Percentiles rank a stretch among this genome's conserved stretches.
These are phyloP conservation scores for Muscicapa adusta DNA, from an alignment of 2,113 vertebrate genomes.

Conservation along the genomic window DNA sequence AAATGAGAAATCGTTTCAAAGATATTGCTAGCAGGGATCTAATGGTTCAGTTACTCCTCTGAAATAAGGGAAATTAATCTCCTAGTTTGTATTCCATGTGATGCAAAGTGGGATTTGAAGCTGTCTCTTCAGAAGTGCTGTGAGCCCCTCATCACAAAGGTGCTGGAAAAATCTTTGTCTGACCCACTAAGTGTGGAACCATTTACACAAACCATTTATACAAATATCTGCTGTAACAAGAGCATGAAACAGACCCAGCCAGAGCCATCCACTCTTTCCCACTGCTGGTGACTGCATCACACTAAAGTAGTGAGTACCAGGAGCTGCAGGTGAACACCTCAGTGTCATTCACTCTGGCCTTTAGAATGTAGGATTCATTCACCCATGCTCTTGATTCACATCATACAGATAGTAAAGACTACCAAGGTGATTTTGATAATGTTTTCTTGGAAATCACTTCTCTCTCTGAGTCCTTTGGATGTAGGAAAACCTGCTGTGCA, in stretches of 20 bases:
- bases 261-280: neutral
- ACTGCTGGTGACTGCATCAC: neutral
- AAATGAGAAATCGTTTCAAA: neutral
- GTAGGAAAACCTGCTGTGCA: neutral
- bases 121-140: neutral
- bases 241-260: neutral
- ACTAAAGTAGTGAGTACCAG: neutral
- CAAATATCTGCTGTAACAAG: neutral
- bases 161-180: neutral
- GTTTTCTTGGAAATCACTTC: neutral
- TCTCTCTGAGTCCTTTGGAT: neutral
- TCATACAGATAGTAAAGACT: neutral
- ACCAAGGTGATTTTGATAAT: neutral
- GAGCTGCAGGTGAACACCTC: neutral
- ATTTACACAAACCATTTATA: neutral
- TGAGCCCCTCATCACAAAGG: neutral
- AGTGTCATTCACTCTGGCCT: neutral
- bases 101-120: neutral
- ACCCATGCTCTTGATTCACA: fast-evolving
- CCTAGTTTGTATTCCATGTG: neutral
- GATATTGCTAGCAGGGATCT: neutral
- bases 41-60: neutral
- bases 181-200: neutral
- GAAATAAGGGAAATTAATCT: neutral
- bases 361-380: neutral